Evolutionary conservation across 2,797 vertebrate genomes (phyloP), one percentile per base, ranked within the genome.

Genomic region (Enteromius paludinosus): DNA sequence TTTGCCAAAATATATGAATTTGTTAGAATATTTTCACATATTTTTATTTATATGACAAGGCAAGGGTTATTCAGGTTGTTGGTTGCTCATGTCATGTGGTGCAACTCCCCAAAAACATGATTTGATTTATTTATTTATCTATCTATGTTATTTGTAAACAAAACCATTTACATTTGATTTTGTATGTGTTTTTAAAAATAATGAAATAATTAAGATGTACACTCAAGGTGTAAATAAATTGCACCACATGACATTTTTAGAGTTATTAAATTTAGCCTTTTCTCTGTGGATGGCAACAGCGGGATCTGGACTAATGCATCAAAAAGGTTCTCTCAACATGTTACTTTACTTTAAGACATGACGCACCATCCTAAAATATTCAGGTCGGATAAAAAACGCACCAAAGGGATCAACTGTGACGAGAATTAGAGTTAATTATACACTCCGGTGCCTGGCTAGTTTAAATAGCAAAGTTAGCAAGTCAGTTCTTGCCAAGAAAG

Each of bases 371-470:
- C 28, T 25, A 84, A 79, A 83, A 66, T 85, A 84, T 82, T 78
- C 68, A 15, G 49, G 84, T 52, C 47, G 25, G 75, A 84, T 79
- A 76, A 86, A 85, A 61, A 81, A 56, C 43, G 23, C 35, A 30
- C 33, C 45, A 69, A 82, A 79, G 62, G 75, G 65, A 76, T 71
- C 75, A 76, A 38, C 69, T 14, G 78, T 66, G 71, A 68, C 56
- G 72, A 62, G 56, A 52, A 65, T 54, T 79, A 83, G 49, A 88
- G 74, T 86, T 86, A 87, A 87, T 87, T 86, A 83, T 41, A 76
- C 78, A 33, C 68, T 86, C 56, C 49, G 11, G 75, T 64, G 79
- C 62, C 56, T 78, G 3, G 10, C 25, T 64, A 43, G 64, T 73
- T 69, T 74, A 28, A 83, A 83, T 59, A 83, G 83, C 73, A 83